Evolutionary conservation across 1,140 invertebrate genomes (phyloP).

Genomic region (Trigoniulus corallinus): DNA sequence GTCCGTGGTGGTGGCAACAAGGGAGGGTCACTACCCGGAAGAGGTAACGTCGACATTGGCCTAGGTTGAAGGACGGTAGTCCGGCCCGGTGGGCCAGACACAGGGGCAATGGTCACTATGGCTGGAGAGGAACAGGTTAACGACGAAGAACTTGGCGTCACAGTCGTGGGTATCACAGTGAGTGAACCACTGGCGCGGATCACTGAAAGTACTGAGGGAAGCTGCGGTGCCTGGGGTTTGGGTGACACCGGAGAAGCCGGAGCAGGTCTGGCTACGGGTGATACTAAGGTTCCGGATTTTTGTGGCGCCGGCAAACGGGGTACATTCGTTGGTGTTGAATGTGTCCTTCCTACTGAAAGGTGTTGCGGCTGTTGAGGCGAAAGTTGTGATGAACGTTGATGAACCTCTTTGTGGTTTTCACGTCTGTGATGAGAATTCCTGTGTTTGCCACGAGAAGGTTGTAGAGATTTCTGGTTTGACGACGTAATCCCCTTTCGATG

Average conservation of each 20-base stretch:
- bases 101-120: not conserved
- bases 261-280: too few species aligned
- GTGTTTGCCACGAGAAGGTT: too few species aligned
- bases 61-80: not conserved
- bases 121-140: not conserved
- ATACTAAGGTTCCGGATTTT: too few species aligned
- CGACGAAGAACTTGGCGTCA: not conserved
- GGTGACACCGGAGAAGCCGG: not conserved
- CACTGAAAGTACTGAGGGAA: not conserved
- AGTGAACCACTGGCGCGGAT: not conserved
- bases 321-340: too few species aligned
- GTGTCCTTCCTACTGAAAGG: too few species aligned
- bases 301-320: too few species aligned
- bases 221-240: not conserved
- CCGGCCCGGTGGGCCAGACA: not conserved
- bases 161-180: not conserved
- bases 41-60: not conserved
- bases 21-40: not conserved
- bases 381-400: too few species aligned
- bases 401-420: too few species aligned
- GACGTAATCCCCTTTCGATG: too few species aligned
- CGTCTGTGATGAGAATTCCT: too few species aligned
- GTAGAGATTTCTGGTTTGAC: too few species aligned
- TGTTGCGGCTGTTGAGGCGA: too few species aligned
- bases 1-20: not conserved